Conservation (phyloP, 53 echinoderm and acorn worm species). For the Stichopus horrens region DNA sequence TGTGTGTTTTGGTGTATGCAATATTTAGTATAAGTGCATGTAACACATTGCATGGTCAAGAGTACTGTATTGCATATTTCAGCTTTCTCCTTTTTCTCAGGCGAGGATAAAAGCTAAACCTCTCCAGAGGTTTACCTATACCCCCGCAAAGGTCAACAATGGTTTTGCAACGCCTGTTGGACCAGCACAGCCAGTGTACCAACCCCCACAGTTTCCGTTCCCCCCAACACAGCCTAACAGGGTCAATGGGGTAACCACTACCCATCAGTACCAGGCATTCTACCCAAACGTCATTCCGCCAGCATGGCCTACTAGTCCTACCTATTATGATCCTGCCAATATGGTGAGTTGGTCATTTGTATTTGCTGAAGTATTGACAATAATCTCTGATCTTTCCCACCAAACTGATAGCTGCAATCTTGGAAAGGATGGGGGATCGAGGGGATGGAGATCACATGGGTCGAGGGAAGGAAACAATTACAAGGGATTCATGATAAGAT, state of each 20-base stretch:
- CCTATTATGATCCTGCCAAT: conserved; percentile 76
- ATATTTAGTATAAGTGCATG: too few relatives aligned
- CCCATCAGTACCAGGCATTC: conserved; percentile 73
- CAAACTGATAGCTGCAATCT: too few relatives aligned
- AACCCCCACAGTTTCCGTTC: conserved; percentile 67
- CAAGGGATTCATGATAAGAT: too few relatives aligned
- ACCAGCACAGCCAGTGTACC: conserved; percentile 54
- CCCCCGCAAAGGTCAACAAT: conserved; percentile 58
- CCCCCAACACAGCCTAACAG: conserved; percentile 54
- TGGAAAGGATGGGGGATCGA: too few relatives aligned
- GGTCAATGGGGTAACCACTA: conserved; percentile 50
- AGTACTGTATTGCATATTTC: background rate
- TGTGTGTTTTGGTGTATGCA: too few relatives aligned
- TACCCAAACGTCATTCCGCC: conserved; percentile 71
- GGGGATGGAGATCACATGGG: too few relatives aligned
- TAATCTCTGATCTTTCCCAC: background rate
- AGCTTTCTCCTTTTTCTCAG: conserved; percentile 43
- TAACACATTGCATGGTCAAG: background rate
- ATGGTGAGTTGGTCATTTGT: conserved; percentile 56
- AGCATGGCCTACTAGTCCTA: conserved; percentile 80
- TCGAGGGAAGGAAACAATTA: too few relatives aligned
- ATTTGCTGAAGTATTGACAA: background rate
- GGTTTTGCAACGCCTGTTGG: conserved; percentile 35
- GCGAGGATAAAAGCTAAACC: conserved; percentile 99
- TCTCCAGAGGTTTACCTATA: conserved; percentile 84